Evolutionary conservation across 2,888 invertebrate genomes (phyloP).

Genomic region (Apamea epomidion): DNA sequence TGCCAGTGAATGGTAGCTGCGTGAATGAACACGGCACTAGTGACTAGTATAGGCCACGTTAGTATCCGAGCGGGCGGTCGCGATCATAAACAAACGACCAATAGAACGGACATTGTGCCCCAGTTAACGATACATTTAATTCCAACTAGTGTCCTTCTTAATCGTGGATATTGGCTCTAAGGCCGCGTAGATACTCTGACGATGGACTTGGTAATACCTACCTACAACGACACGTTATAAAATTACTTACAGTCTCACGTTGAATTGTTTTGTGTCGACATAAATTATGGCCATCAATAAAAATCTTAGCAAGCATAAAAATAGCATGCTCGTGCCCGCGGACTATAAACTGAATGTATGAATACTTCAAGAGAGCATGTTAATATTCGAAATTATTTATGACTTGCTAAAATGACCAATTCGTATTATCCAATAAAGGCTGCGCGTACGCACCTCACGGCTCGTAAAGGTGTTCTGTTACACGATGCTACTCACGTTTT

Average conservation of each 20-base stretch:
- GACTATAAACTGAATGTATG: constrained; percentile 43
- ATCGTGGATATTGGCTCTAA: constrained; percentile 67
- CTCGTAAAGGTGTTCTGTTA: constrained; percentile 56
- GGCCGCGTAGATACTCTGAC: constrained; percentile 58
- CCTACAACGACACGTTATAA: constrained; percentile 35
- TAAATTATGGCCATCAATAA: constrained; percentile 35
- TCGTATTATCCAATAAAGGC: constrained; percentile 51
- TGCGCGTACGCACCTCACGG: constrained; percentile 55
- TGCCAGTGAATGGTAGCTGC: constrained; percentile 64
- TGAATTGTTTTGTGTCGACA: constrained; percentile 35
- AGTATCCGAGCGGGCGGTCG: constrained; percentile 48
- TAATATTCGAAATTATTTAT: constrained; percentile 53
- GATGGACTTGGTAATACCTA: constrained; percentile 20
- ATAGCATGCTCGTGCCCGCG: constrained; percentile 13
- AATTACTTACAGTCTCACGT: constrained; percentile 21
- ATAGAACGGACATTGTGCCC: constrained; percentile 73
- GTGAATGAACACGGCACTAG: constrained; percentile 64
- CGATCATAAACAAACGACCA: constrained; percentile 62
- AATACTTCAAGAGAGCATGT: constrained; percentile 37
- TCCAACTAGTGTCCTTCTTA: constrained; percentile 69
- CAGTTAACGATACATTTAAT: constrained; percentile 73
- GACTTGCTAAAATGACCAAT: constrained; percentile 54
- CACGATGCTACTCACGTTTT: constrained; percentile 64
- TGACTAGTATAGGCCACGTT: constrained; percentile 15
- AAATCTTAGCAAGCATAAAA: constrained; percentile 45